Conservation (phyloP, 2,113 vertebrate species). For the Macquaria ambigua region DNA sequence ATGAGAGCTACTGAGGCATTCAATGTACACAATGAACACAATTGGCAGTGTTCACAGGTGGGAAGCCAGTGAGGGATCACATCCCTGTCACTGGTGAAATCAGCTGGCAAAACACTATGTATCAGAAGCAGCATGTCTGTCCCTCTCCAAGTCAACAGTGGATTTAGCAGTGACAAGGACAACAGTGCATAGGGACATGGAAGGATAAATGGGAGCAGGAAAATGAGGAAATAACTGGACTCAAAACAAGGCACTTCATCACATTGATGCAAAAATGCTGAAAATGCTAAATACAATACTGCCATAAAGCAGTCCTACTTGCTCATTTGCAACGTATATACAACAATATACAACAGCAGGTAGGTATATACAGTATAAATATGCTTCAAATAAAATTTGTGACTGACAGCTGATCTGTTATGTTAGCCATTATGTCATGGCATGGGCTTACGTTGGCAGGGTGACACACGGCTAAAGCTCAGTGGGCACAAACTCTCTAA, state of each 20-base stretch:
- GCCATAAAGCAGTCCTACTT: too few relatives aligned
- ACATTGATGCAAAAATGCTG: neutral
- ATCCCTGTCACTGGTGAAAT: neutral
- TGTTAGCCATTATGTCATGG: constrained; percentile 21
- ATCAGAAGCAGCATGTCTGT: neutral
- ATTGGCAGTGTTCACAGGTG: neutral
- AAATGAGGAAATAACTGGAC: neutral
- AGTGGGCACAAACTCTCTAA: constrained; percentile 9
- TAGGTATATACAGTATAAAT: neutral
- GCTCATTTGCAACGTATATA: neutral
- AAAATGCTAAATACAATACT: neutral
- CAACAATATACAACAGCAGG: too few relatives aligned
- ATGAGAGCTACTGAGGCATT: neutral
- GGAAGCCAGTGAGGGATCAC: neutral
- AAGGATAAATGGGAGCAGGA: too few relatives aligned
- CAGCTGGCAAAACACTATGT: neutral
- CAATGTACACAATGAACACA: neutral
- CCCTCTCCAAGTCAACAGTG: neutral
- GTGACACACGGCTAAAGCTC: constrained; percentile 10
- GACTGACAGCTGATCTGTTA: constrained; percentile 27
- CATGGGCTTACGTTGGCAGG: neutral
- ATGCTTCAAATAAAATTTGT: neutral
- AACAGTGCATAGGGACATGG: neutral
- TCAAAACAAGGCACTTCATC: neutral
- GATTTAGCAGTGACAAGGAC: neutral